phyloP scores from a whole-genome alignment of 2,888 invertebrate genomes.

The Synergus itoensis region DNA sequence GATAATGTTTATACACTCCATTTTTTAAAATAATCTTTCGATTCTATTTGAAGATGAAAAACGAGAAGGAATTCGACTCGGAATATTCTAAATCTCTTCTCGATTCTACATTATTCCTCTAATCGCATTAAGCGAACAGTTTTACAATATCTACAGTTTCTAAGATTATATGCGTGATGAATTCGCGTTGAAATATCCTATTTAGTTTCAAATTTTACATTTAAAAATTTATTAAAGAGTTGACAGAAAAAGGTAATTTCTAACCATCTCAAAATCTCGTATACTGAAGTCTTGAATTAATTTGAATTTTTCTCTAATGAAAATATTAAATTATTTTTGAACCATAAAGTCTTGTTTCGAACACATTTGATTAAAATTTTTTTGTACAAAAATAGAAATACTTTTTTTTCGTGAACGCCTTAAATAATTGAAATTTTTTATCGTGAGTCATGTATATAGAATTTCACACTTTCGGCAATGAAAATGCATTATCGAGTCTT shows the following conservation, averaged over 20 bases:
- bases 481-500: conserved; percentile 36
- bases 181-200: neutral
- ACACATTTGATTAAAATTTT: conserved; percentile 20
- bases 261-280: neutral
- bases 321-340: conserved; percentile 21
- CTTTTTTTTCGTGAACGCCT: conserved; percentile 44
- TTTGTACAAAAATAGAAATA: conserved; percentile 59
- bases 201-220: neutral
- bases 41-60: neutral
- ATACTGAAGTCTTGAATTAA: conserved; percentile 33
- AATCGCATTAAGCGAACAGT: conserved; percentile 1
- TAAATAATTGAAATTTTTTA: conserved; percentile 40
- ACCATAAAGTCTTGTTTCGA: conserved; percentile 5
- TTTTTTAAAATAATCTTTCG: neutral
- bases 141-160: conserved; percentile 20
- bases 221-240: neutral
- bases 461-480: conserved; percentile 8
- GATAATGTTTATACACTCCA: conserved; percentile 3
- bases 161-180: conserved; percentile 5
- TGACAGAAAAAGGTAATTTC: neutral
- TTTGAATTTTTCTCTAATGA: neutral
- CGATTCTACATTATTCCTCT: conserved; percentile 3
- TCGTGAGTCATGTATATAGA: neutral
- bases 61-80: neutral
- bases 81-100: neutral